Base-by-base conservation (phyloP, 1,140 invertebrate genomes). In the Lasioglossum baleicum region DNA sequence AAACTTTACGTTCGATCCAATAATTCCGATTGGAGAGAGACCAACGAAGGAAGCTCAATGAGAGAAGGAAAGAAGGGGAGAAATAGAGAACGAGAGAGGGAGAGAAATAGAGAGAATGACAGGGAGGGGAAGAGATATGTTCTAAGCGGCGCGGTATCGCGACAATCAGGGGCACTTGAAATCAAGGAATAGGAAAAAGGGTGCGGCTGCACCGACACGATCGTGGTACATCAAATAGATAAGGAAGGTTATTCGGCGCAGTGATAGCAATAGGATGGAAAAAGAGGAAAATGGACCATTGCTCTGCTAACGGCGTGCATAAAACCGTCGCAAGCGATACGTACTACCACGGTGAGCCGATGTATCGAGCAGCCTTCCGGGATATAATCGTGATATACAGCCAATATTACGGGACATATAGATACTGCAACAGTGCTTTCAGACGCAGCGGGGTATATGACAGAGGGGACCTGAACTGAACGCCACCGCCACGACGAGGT, bases 311-410 rank as follows among this genome's bases (percentile, higher is more conserved):
- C 83, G 79, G 69, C 71, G 85, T 85, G 88, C 87, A 91, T 91
- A 91, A 90, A 90, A 90, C 85, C 86, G 86, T 88, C 87, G 75
- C 81, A 72, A 22, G 69, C 81, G 86, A 85, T 88, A 88, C 82
- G 82, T 81, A 82, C 75, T 76, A 77, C 71, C 80, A 78, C 79
- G 76, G 80, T 61, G 79, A 69, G 48, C 31, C 87, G 84, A 90
- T 89, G 85, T 88, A 90, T 90, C 85, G 89, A 84, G 74, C 86
- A 56, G 74, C 81, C 90, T 87, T 90, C 85, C 88, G 81, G 88
- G 71, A 82, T 89, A 90, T 90, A 90, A 91, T 90, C 89, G 86
- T 90, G 87, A 90, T 89, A 89, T 90, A 90, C 87, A 85, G 86
- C 88, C 88, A 88, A 90, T 90, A 91, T 91, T 90, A 89, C 78